phyloP scores from a whole-genome alignment of 37 sponge, comb jelly and placozoan species.

The Eunapius fragilis region DNA sequence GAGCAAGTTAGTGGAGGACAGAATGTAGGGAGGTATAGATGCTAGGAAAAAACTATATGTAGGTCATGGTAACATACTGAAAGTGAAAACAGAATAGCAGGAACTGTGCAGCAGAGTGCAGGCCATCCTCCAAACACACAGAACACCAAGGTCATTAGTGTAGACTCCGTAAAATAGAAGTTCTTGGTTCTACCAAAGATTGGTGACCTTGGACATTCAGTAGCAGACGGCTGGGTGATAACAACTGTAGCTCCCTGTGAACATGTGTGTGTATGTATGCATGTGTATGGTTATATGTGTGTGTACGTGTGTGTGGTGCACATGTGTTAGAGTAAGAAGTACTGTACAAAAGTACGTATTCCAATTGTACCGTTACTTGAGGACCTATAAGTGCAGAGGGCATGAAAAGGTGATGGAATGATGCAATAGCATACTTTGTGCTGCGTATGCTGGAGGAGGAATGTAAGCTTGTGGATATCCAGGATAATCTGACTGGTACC shows the following conservation, averaged over 20 bases:
- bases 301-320: no score
- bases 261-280: background rate
- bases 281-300: no score
- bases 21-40: background rate
- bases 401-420: no score
- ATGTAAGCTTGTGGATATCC: no score
- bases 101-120: background rate
- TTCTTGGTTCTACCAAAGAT: background rate
- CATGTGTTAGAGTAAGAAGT: no score
- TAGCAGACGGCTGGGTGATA: background rate
- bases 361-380: no score
- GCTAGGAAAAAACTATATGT: background rate
- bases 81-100: background rate
- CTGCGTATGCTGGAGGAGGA: no score
- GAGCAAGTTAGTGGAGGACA: no score
- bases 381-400: no score
- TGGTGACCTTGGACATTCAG: background rate
- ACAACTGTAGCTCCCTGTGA: background rate
- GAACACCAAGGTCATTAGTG: background rate
- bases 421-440: no score
- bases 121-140: background rate
- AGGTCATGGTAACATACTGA: background rate
- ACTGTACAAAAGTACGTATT: no score
- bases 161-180: background rate
- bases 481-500: no score